phyloP scores from a whole-genome alignment of 2,113 vertebrate genomes.

The Ochotona curzoniae region DNA sequence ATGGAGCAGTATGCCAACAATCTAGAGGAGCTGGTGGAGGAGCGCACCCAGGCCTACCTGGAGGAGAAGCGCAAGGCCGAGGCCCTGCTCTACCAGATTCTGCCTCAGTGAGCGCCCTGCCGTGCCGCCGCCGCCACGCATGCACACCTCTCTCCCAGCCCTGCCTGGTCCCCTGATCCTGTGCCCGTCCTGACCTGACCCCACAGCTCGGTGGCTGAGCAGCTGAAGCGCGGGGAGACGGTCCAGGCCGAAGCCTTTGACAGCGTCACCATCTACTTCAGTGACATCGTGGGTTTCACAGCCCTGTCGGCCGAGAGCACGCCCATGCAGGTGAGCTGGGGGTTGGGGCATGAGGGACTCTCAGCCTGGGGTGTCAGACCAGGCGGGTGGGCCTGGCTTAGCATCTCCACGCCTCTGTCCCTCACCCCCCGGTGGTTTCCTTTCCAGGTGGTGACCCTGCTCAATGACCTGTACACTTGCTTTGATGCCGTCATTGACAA shows the following conservation, averaged over 20 bases:
- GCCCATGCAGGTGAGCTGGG: constrained; percentile 89
- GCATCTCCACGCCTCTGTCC: neutral
- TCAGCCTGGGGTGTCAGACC: rapidly evolving
- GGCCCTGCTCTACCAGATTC: constrained; percentile 96
- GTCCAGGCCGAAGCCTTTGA: constrained; percentile 95
- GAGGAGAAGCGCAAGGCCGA: constrained; percentile 97
- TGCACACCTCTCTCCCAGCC: rapidly evolving
- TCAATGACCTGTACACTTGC: constrained; percentile 96
- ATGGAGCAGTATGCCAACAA: constrained; percentile 99
- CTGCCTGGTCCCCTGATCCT: neutral
- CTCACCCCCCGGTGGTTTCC: neutral
- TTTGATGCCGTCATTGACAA: constrained; percentile 98
- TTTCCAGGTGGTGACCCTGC: constrained; percentile 91
- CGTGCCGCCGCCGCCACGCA: rapidly evolving
- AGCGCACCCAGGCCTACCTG: constrained; percentile 95
- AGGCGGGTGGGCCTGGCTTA: neutral
- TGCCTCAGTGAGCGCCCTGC: constrained; percentile 91
- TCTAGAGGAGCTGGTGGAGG: constrained; percentile 97
- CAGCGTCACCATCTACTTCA: constrained; percentile 97
- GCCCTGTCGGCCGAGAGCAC: constrained; percentile 94
- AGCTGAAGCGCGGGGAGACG: constrained; percentile 93
- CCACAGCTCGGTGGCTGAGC: constrained; percentile 93
- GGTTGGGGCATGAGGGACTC: too few species aligned
- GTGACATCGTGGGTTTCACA: constrained; percentile 95
- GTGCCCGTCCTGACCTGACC: neutral